A percentile compares a stretch with the other conserved stretches of the same genome.
phyloP scores from a whole-genome alignment of 2,113 vertebrate species.

The Bufo gargarizans region DNA sequence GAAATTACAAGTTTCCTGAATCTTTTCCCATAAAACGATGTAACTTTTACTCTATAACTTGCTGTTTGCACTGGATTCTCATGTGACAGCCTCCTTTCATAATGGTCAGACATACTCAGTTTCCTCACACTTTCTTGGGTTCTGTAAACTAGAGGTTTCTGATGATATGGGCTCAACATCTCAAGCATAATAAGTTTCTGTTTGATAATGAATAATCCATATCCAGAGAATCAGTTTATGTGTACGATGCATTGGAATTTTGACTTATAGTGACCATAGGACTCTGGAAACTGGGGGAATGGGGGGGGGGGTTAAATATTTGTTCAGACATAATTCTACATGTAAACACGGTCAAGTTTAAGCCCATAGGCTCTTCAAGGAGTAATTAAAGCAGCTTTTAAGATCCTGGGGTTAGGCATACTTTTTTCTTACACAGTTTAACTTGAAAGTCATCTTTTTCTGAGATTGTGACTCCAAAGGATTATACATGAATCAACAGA shows the following conservation, averaged over 20 bases:
- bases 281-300: not conserved
- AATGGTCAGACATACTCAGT: too few species aligned
- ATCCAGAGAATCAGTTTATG: not conserved
- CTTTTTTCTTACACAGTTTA: slow-evolving; percentile 10
- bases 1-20: too few species aligned
- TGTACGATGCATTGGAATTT: not conserved
- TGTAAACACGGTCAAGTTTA: slow-evolving; percentile 21
- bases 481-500: slow-evolving; percentile 9
- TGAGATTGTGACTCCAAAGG: not conserved
- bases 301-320: too few species aligned
- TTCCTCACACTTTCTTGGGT: too few species aligned
- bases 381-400: slow-evolving; percentile 22
- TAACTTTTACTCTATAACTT: too few species aligned
- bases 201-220: not conserved
- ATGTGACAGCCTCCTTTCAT: too few species aligned
- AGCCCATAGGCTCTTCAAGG: not conserved
- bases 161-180: too few species aligned
- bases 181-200: not conserved
- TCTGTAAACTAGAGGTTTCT: too few species aligned
- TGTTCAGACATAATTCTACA: slow-evolving; percentile 19
- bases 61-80: too few species aligned
- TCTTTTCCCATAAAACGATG: too few species aligned
- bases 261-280: not conserved
- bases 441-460: not conserved
- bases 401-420: not conserved